Conservation (phyloP, 2,888 invertebrate species). For the Galerucella nymphaeae region DNA sequence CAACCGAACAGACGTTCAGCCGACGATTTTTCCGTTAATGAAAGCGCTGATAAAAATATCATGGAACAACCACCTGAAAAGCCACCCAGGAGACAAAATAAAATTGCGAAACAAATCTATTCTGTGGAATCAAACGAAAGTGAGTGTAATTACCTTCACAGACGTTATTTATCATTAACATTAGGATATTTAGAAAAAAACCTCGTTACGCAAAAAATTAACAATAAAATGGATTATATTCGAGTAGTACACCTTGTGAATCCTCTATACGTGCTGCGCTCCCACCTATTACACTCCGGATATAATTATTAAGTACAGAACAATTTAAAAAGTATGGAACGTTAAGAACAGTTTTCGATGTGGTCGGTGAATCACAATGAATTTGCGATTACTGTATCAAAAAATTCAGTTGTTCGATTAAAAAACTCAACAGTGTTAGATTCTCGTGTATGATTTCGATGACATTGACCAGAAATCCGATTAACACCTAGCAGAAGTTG, state of each 20-base stretch:
- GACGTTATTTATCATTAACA: too few species aligned
- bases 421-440: conserved; percentile 6
- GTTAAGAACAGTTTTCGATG: conserved; percentile 32
- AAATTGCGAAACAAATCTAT: conserved; percentile 30
- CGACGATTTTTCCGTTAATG: conserved; percentile 35
- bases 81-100: conserved; percentile 51
- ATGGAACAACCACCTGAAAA: conserved; percentile 50
- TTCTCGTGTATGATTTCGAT: conserved; percentile 9
- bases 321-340: conserved; percentile 35
- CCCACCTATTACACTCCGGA: conserved; percentile 31
- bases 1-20: conserved; percentile 50
- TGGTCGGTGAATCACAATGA: conserved; percentile 37
- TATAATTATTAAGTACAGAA: conserved; percentile 30
- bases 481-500: conserved; percentile 16
- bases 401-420: conserved; percentile 23
- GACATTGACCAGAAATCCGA: background rate
- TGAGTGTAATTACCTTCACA: conserved; percentile 23
- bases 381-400: conserved; percentile 29
- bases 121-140: conserved; percentile 44
- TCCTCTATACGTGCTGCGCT: conserved; percentile 20
- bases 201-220: too few species aligned
- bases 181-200: too few species aligned
- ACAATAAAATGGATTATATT: too few species aligned
- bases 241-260: too few species aligned
- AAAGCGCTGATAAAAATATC: conserved; percentile 40